Percentiles rank a stretch among this genome's conserved stretches.
These are phyloP conservation scores for Andrena hattorfiana DNA, from an alignment of 2,888 invertebrate species.

Conservation along the genomic window DNA sequence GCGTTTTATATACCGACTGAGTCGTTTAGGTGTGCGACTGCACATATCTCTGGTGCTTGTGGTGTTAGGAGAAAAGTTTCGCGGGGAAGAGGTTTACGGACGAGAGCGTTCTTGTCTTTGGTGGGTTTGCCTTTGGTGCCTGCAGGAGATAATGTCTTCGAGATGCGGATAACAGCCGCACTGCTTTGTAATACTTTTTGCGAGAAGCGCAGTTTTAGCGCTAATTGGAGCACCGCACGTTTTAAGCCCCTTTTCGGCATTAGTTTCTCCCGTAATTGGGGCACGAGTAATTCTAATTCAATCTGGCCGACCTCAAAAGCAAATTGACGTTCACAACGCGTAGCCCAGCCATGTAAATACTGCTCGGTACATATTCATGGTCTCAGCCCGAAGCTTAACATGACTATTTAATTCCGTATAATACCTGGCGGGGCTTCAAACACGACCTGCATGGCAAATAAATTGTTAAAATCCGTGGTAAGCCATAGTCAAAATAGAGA, in stretches of 20 bases:
- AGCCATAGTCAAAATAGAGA: slow-evolving; percentile 41
- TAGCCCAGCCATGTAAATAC: slow-evolving; percentile 49
- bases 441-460: slow-evolving; percentile 43
- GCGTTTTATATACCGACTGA: neutral
- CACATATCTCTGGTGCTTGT: no score
- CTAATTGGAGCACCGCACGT: neutral
- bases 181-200: neutral
- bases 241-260: slow-evolving; percentile 3
- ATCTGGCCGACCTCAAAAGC: slow-evolving; percentile 40
- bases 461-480: slow-evolving; percentile 51
- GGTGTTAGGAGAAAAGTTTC: no score
- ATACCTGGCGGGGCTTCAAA: slow-evolving; percentile 47
- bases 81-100: no score
- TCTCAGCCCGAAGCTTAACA: slow-evolving; percentile 44
- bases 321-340: slow-evolving; percentile 51
- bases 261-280: neutral
- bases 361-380: slow-evolving; percentile 56
- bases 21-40: neutral
- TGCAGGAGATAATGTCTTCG: no score
- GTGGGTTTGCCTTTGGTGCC: no score
- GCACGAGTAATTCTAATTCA: slow-evolving; percentile 34
- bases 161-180: no score
- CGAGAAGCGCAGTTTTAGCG: no score
- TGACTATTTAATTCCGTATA: slow-evolving; percentile 58
- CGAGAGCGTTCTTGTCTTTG: no score